Base-by-base conservation (phyloP, 2,888 invertebrate genomes). In the Epiblema foenella region DNA sequence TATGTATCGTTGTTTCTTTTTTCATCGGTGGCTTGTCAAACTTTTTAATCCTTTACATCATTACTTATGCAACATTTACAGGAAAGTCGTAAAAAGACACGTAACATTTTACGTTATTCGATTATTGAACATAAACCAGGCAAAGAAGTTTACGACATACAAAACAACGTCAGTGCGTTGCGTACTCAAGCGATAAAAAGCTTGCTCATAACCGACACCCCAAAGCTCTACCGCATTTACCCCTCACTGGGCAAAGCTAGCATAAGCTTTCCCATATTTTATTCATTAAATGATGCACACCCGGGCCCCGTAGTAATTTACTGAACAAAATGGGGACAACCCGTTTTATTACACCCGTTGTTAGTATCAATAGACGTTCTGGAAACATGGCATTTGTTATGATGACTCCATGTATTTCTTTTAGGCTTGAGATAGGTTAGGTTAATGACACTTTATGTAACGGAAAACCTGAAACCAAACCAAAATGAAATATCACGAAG, bases 201-300 rank as follows among this genome's bases (percentile, higher is more conserved):
- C 69, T 52, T 46, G 58, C 29, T 71, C 71, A 71, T 71, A 71
- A 65, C 68, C 58, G 69, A 72, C 68, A 69, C 59, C 72, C 69
- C 56, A 46, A 56, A 58, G 74, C 68, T 72, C 74, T 72, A 76
- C 79, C 77, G 74, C 79, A 84, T 85, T 84, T 85, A 86, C 87
- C 89, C 89, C 88, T 84, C 84, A 79, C 84, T 81, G 85, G 75
- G 85, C 75, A 75, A 72, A 81, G 79, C 82, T 77, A 77, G 81
- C 77, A 78, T 82, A 81, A 84, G 80, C 84, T 79, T 79, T 83
- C 81, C 81, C 86, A 89, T 90, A 88, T 87, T 89, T 89, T 87
- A 90, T 89, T 88, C 83, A 89, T 87, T 85, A 86, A 85, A 80
- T 82, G 82, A 78, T 83, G 85, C 83, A 84, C 84, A 81, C 81